These are phyloP conservation scores for Oikopleura dioica DNA, from an alignment of 23 tunicate species.

Conservation along the genomic window DNA sequence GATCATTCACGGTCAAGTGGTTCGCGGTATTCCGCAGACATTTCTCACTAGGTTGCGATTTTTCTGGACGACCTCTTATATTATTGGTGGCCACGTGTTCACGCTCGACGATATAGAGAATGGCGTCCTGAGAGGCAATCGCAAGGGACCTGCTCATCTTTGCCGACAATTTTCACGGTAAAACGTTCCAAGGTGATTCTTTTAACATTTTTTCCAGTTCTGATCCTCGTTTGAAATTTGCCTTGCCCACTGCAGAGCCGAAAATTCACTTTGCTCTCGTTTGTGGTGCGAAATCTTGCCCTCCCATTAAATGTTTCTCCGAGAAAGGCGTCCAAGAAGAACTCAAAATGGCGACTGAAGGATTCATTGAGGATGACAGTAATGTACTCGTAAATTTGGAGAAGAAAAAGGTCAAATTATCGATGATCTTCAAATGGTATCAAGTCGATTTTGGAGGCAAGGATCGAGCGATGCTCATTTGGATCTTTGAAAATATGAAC, in stretches of 20 bases:
- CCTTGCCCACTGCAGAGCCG: slow-evolving; percentile 42
- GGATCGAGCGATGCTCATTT: slow-evolving; percentile 17
- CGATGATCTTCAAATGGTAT: slow-evolving; percentile 72
- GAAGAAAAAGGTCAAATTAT: slow-evolving; percentile 23
- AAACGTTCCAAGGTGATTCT: slow-evolving; percentile 27
- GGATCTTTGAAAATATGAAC: not conserved
- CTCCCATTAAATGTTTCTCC: slow-evolving; percentile 70
- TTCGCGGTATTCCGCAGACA: not conserved
- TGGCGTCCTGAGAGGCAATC: slow-evolving; percentile 55
- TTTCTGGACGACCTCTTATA: slow-evolving; percentile 33
- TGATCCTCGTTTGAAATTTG: slow-evolving; percentile 36
- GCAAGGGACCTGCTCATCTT: slow-evolving; percentile 23
- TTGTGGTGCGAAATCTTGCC: slow-evolving; percentile 85
- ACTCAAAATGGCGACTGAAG: slow-evolving; percentile 38
- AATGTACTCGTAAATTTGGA: slow-evolving; percentile 26
- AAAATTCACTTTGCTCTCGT: slow-evolving; percentile 79
- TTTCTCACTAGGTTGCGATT: slow-evolving; percentile 14
- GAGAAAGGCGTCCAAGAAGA: slow-evolving; percentile 22
- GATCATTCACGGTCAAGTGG: slow-evolving; percentile 33
- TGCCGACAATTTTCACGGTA: not conserved
- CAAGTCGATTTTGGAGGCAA: slow-evolving; percentile 42
- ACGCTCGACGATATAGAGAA: slow-evolving; percentile 79
- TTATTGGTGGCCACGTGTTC: slow-evolving; percentile 39
- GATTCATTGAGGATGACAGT: slow-evolving; percentile 59
- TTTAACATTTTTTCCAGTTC: slow-evolving; percentile 27